These are phyloP conservation scores for Tinea semifulvella DNA, from an alignment of 2,888 invertebrate genomes.

Conservation along the genomic window DNA sequence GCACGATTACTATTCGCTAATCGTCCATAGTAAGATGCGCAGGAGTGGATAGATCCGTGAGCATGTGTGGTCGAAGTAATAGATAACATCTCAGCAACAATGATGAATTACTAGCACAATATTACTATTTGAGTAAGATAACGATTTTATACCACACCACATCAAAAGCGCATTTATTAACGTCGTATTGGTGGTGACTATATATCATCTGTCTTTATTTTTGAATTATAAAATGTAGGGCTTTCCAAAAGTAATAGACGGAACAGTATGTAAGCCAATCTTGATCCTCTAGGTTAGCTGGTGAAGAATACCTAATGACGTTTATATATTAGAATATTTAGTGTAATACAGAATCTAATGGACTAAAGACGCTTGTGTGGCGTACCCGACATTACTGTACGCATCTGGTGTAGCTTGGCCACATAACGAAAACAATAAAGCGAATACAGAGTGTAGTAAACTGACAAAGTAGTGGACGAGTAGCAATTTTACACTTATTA, in stretches of 20 bases:
- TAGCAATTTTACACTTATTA: slow-evolving; percentile 39
- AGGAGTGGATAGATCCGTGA: slow-evolving; percentile 10
- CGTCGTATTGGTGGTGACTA: too few relatives aligned
- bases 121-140: background rate
- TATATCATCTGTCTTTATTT: too few relatives aligned
- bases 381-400: background rate
- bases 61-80: slow-evolving; percentile 12
- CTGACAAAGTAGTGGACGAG: slow-evolving; percentile 32
- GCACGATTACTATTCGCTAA: slow-evolving; percentile 14
- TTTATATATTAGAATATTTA: too few relatives aligned
- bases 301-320: too few relatives aligned
- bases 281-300: too few relatives aligned
- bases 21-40: slow-evolving; percentile 11
- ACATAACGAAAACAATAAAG: background rate
- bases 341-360: too few relatives aligned
- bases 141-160: background rate
- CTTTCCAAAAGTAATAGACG: too few relatives aligned
- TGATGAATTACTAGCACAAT: slow-evolving; percentile 9
- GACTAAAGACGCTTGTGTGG: too few relatives aligned
- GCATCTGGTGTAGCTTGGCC: background rate
- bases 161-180: background rate
- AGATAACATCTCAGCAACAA: background rate
- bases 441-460: slow-evolving; percentile 13
- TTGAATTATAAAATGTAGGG: too few relatives aligned
- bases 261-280: too few relatives aligned